Conservation (phyloP, 2,113 vertebrate genomes). For the Pterocles gutturalis region DNA sequence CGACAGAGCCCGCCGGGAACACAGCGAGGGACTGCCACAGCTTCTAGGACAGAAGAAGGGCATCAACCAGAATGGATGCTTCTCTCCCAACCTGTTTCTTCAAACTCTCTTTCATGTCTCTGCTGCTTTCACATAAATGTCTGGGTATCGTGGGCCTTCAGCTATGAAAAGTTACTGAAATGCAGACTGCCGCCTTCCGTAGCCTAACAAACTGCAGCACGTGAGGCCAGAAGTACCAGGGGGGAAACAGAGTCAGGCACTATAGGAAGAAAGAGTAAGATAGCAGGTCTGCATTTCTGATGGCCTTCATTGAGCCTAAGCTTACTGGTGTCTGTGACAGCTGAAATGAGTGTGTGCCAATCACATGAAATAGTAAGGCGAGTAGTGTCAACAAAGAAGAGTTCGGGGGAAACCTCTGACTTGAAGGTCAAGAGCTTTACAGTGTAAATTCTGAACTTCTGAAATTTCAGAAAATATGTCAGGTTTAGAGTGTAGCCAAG, state of each 20-base stretch:
- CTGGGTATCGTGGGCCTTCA: background rate
- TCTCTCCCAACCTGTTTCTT: background rate
- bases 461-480: background rate
- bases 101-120: background rate
- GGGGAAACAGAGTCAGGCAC: background rate
- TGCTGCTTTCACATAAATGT: background rate
- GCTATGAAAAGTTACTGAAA: background rate
- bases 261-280: background rate
- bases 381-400: background rate
- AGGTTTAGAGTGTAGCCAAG: background rate
- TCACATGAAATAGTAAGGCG: background rate
- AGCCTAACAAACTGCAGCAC: background rate
- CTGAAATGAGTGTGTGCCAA: background rate
- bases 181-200: background rate
- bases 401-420: background rate
- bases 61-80: background rate
- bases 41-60: background rate
- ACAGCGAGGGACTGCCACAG: background rate
- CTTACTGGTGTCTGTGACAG: background rate
- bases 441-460: background rate
- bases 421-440: background rate
- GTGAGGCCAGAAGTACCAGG: background rate
- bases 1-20: background rate
- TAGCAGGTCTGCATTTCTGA: background rate
- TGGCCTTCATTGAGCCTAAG: background rate